A percentile compares a stretch with the other conserved stretches of the same genome.
Evolutionary conservation across 2,888 invertebrate species (phyloP).

Genomic region (Ophion obscuratus): DNA sequence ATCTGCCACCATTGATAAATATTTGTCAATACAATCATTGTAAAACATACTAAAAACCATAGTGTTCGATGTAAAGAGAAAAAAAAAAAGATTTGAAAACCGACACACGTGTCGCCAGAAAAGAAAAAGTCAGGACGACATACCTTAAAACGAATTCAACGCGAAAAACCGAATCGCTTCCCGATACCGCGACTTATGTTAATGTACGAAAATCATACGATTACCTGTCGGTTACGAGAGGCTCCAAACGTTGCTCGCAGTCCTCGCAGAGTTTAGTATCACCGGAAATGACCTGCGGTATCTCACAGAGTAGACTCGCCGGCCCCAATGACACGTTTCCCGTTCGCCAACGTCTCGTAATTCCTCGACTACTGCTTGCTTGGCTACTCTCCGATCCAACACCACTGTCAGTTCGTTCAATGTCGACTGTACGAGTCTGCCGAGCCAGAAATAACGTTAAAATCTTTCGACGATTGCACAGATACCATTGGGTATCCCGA

Average conservation of each 20-base stretch:
- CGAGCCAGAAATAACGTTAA: background rate
- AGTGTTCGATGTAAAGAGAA: no score
- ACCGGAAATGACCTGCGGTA: conserved; percentile 84
- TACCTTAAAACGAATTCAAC: no score
- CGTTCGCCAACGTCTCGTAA: conserved; percentile 79
- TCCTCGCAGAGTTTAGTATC: conserved; percentile 91
- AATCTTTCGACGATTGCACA: background rate
- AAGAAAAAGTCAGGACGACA: no score
- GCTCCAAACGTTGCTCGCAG: conserved; percentile 93
- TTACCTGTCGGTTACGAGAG: conserved; percentile 88
- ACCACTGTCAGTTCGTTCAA: conserved; percentile 96
- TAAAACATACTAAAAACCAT: no score
- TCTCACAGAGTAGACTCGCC: conserved; percentile 85
- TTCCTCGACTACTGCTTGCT: conserved; percentile 89
- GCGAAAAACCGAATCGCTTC: no score
- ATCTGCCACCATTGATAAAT: no score
- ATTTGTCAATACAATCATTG: no score
- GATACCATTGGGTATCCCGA: background rate
- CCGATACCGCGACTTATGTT: background rate
- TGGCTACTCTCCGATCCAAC: conserved; percentile 97
- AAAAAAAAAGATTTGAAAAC: no score
- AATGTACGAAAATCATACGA: background rate
- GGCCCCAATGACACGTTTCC: conserved; percentile 82
- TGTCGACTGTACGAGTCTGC: conserved; percentile 87
- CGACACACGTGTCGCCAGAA: no score